Conservation (phyloP, 1,140 invertebrate genomes). For the Tyrophagus putrescentiae region DNA sequence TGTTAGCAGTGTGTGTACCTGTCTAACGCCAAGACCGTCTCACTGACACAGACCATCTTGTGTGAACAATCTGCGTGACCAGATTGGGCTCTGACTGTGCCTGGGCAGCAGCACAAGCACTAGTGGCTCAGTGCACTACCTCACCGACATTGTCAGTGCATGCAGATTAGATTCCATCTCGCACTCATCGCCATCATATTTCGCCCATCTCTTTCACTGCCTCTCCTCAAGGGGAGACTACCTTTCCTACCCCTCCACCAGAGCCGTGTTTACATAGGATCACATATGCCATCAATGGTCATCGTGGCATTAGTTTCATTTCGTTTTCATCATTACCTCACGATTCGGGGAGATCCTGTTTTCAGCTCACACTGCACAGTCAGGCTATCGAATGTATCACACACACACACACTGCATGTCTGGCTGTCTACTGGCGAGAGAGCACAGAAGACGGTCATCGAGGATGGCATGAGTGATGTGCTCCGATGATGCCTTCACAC, state of each 20-base stretch:
- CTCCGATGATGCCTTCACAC: too few species aligned
- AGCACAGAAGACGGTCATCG: too few species aligned
- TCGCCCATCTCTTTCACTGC: too few species aligned
- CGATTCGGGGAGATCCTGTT: conserved; percentile 7
- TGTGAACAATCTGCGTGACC: conserved; percentile 3
- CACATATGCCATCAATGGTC: background rate
- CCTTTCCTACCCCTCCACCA: background rate
- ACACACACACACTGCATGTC: too few species aligned
- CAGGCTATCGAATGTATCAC: too few species aligned
- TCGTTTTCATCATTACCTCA: conserved; percentile 16
- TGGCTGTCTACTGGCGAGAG: background rate
- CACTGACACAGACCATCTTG: background rate
- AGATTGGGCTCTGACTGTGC: conserved; percentile 4
- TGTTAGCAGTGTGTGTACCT: too few species aligned
- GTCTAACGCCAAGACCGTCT: too few species aligned
- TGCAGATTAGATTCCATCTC: too few species aligned
- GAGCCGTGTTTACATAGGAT: conserved; percentile 9
- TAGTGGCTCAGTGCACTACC: background rate
- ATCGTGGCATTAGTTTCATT: conserved; percentile 15
- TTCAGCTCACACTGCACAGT: too few species aligned
- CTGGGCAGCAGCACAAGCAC: background rate
- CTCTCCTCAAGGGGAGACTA: background rate
- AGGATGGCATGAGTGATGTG: too few species aligned
- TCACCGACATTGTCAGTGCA: background rate
- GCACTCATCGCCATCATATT: too few species aligned